Percentiles rank a stretch among this genome's conserved stretches.
Evolutionary conservation across 2,888 invertebrate species (phyloP).

Genomic region (Lissocephala sabroskyi): DNA sequence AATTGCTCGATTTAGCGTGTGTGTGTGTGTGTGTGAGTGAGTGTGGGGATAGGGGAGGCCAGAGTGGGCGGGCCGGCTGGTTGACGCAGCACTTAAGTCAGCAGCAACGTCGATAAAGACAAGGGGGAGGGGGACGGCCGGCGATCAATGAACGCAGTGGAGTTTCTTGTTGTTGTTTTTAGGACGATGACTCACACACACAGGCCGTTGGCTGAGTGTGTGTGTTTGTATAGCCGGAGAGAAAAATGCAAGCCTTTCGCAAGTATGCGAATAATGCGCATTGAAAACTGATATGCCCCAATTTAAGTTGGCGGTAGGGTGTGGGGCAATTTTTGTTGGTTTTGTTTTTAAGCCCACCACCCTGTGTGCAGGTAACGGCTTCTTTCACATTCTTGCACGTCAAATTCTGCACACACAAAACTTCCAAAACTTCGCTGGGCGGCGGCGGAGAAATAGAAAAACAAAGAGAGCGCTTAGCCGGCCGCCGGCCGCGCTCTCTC

Average conservation of each 20-base stretch:
- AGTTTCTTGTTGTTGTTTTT: constrained; percentile 39
- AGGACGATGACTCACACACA: constrained; percentile 55
- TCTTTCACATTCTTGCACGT: constrained; percentile 51
- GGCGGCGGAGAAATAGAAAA: background rate
- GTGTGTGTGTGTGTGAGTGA: constrained; percentile 9
- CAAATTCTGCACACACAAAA: constrained; percentile 46
- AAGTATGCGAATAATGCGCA: constrained; percentile 4
- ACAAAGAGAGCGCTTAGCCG: background rate
- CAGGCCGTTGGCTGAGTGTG: background rate
- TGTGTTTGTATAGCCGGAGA: constrained; percentile 7
- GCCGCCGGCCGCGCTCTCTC: background rate
- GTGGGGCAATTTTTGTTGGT: too few relatives aligned
- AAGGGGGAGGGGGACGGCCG: constrained; percentile 25
- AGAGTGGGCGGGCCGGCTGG: constrained; percentile 20
- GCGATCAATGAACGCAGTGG: constrained; percentile 52
- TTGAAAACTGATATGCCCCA: constrained; percentile 2
- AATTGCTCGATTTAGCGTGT: too few relatives aligned
- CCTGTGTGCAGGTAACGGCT: constrained; percentile 44
- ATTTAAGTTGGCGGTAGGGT: background rate
- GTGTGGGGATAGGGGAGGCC: background rate
- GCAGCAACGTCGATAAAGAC: too few relatives aligned
- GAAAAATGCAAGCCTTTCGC: too few relatives aligned
- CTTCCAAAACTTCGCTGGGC: too few relatives aligned
- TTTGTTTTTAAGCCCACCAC: constrained; percentile 29
- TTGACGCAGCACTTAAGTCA: constrained; percentile 58